A percentile compares a stretch with the other conserved stretches of the same genome.
Evolutionary conservation across 2,888 invertebrate species (phyloP).

Genomic region (Diachrysia chrysitis): DNA sequence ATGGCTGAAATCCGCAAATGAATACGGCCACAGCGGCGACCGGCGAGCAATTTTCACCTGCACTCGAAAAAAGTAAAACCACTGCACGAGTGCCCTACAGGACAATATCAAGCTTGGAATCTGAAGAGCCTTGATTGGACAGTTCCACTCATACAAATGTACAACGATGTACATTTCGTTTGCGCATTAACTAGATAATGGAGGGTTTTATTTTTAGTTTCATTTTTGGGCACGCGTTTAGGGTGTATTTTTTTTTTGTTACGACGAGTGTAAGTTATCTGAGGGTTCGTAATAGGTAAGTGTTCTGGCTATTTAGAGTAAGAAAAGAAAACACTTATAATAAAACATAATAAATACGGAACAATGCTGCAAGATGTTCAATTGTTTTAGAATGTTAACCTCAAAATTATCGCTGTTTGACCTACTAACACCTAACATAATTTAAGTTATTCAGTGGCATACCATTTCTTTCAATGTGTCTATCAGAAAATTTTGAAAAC

Average conservation of each 20-base stretch:
- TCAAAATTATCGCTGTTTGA: too few species aligned
- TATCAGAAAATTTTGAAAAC: neutral
- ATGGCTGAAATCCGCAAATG: constrained; percentile 60
- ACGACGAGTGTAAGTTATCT: constrained; percentile 59
- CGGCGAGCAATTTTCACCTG: constrained; percentile 66
- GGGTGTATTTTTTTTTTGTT: constrained; percentile 49
- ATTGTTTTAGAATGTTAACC: neutral
- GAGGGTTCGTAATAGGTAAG: neutral
- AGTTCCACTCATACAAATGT: constrained; percentile 62
- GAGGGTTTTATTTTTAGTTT: constrained; percentile 84
- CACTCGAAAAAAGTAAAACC: constrained; percentile 58
- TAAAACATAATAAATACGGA: neutral
- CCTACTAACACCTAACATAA: too few species aligned
- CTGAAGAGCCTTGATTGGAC: constrained; percentile 65
- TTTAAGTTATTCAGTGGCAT: neutral
- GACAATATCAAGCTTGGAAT: constrained; percentile 65
- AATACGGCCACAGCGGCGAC: constrained; percentile 58
- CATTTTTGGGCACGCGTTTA: constrained; percentile 78
- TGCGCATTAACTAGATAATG: constrained; percentile 86
- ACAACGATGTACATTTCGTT: constrained; percentile 62
- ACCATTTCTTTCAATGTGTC: too few species aligned
- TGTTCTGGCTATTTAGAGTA: neutral
- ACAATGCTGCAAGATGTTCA: neutral
- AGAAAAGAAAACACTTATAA: neutral
- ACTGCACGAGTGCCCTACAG: constrained; percentile 55